Evolutionary conservation across 2,113 vertebrate genomes (phyloP).

Genomic region (Pristiophorus japonicus): DNA sequence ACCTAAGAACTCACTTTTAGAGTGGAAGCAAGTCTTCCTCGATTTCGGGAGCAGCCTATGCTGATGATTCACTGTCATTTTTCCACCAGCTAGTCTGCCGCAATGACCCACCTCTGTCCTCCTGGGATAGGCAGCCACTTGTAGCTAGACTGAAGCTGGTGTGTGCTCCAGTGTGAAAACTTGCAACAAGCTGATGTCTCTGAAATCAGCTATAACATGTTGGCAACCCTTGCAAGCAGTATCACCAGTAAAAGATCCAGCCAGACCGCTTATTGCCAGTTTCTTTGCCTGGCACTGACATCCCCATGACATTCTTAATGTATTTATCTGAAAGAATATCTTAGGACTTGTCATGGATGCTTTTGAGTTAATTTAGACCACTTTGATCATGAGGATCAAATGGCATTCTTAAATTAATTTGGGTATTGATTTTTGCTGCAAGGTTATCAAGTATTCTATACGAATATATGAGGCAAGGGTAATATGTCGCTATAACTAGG

Average conservation of each 20-base stretch:
- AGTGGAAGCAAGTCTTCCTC: no score
- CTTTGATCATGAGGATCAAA: constrained; percentile 4
- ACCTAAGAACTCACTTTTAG: no score
- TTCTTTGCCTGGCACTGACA: neutral
- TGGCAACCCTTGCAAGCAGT: neutral
- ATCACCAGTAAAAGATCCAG: neutral
- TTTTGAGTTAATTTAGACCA: neutral
- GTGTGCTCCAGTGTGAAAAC: neutral
- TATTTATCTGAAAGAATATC: neutral
- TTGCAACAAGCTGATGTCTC: neutral
- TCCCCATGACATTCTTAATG: neutral
- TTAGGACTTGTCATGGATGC: neutral
- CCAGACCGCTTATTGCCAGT: neutral
- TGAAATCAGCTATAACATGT: neutral
- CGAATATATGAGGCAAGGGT: neutral
- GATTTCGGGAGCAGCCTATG: no score
- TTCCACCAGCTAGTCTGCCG: neutral
- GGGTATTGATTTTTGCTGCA: neutral
- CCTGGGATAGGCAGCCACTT: neutral
- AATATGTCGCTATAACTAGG: neutral
- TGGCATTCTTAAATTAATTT: neutral
- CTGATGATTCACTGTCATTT: neutral
- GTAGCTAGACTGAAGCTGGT: neutral
- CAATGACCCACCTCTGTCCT: neutral
- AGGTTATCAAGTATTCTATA: neutral